These are phyloP conservation scores for Quadroppia sp. DNA, from an alignment of 2,888 invertebrate genomes.

Conservation along the genomic window DNA sequence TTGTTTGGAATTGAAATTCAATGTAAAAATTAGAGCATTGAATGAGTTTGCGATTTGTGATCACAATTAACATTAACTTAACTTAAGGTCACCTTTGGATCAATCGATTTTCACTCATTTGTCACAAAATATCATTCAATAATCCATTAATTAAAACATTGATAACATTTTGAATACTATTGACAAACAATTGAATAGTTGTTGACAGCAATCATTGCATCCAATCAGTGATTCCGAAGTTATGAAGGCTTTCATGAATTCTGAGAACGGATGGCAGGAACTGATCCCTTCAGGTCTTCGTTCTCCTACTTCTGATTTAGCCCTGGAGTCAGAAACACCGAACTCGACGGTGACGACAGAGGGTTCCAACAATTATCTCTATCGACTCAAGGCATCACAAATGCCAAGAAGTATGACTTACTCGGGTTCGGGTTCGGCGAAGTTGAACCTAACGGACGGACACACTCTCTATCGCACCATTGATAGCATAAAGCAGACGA, in stretches of 20 bases:
- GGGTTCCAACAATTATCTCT: conserved; percentile 29
- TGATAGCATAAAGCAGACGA: conserved; percentile 23
- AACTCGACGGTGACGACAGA: conserved; percentile 40
- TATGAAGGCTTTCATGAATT: conserved; percentile 24
- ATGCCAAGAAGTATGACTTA: background rate
- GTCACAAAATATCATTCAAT: background rate
- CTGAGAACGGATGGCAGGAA: conserved; percentile 16
- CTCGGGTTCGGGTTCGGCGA: conserved; percentile 17
- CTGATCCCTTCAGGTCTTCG: conserved; percentile 3
- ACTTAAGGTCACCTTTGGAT: conserved; percentile 8
- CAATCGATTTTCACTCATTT: background rate
- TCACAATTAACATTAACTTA: background rate
- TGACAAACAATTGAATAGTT: too few species aligned
- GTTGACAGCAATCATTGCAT: background rate
- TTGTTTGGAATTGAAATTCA: too few species aligned
- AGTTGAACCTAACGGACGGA: background rate
- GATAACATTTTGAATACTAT: too few species aligned
- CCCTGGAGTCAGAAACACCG: conserved; percentile 38
- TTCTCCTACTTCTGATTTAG: conserved; percentile 23
- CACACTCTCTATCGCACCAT: conserved; percentile 26
- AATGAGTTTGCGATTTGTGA: conserved; percentile 16
- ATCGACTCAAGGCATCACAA: background rate
- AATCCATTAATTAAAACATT: background rate
- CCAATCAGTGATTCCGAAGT: background rate
- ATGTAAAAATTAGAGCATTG: conserved; percentile 21